Conservation (phyloP, 2,888 invertebrate species). For the Matsumyia berberina region DNA sequence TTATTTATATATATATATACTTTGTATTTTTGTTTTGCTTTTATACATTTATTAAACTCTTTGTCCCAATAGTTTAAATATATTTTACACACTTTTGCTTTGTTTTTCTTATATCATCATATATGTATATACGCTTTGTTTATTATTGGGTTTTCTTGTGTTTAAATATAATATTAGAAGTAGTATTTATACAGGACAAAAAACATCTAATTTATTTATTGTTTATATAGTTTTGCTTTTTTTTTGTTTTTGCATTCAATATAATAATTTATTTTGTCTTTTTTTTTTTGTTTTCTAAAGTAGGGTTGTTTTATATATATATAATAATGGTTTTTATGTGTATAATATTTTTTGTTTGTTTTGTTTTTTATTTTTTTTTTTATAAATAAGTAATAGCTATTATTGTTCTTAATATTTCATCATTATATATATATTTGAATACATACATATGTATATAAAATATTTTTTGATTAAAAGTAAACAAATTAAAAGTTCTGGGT, state of each 20-base stretch:
- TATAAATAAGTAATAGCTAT: slow-evolving; percentile 84
- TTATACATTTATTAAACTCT: slow-evolving; percentile 69
- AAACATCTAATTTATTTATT: slow-evolving; percentile 81
- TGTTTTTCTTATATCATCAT: slow-evolving; percentile 39
- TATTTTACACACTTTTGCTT: slow-evolving; percentile 77
- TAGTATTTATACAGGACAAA: slow-evolving; percentile 84
- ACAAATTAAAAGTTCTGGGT: slow-evolving; percentile 1
- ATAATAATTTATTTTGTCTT: slow-evolving; percentile 76
- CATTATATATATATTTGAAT: slow-evolving; percentile 63
- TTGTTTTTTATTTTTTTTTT: slow-evolving; percentile 74
- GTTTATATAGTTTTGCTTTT: slow-evolving; percentile 67
- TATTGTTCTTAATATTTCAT: slow-evolving; percentile 84
- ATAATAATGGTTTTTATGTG: no score
- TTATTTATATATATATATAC: slow-evolving; percentile 35
- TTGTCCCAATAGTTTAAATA: slow-evolving; percentile 60
- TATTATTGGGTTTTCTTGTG: slow-evolving; percentile 72
- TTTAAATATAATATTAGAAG: slow-evolving; percentile 77
- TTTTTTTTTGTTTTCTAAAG: slow-evolving; percentile 70
- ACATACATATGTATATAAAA: slow-evolving; percentile 50
- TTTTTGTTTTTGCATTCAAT: slow-evolving; percentile 68
- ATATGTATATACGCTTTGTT: slow-evolving; percentile 54
- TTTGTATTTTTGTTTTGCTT: slow-evolving; percentile 67
- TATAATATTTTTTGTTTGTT: slow-evolving; percentile 80
- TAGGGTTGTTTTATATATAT: slow-evolving; percentile 76
- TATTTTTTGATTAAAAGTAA: slow-evolving; percentile 42